Conservation (phyloP, 2,797 vertebrate genomes). For the Hemibagrus guttatus region DNA sequence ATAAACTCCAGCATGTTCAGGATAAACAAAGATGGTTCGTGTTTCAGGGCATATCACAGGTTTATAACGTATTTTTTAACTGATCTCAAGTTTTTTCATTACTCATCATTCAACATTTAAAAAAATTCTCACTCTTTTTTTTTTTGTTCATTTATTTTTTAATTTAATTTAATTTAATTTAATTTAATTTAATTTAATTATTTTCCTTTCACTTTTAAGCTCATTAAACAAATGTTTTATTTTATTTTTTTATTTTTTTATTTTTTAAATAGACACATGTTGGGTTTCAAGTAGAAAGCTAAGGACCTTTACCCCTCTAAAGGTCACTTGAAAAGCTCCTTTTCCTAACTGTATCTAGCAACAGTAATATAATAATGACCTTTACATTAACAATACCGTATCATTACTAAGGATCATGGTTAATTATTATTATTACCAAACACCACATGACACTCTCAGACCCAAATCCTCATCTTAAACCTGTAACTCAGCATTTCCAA, state of each 20-base stretch:
- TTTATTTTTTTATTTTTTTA: too few species aligned
- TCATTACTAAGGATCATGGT: slow-evolving; percentile 1
- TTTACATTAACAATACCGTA: not conserved
- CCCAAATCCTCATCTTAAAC: not conserved
- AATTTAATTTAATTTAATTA: too few species aligned
- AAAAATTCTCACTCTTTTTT: not conserved
- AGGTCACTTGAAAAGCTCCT: too few species aligned
- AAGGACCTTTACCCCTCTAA: not conserved
- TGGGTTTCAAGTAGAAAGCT: not conserved
- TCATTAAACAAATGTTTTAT: not conserved
- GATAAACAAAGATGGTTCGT: not conserved
- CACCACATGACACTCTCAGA: not conserved
- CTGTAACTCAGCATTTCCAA: not conserved
- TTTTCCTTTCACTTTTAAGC: not conserved
- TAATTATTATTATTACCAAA: slow-evolving; percentile 2
- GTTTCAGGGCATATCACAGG: not conserved
- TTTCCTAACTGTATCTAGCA: not conserved
- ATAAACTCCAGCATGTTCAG: not conserved
- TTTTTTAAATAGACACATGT: too few species aligned
- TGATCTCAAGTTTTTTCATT: not conserved
- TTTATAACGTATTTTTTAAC: not conserved
- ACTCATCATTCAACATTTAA: not conserved
- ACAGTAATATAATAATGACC: not conserved
- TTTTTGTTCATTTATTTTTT: too few species aligned
- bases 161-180: too few species aligned